These are phyloP conservation scores for Ambastaia sidthimunki DNA, from an alignment of 2,797 vertebrate genomes.

Conservation along the genomic window DNA sequence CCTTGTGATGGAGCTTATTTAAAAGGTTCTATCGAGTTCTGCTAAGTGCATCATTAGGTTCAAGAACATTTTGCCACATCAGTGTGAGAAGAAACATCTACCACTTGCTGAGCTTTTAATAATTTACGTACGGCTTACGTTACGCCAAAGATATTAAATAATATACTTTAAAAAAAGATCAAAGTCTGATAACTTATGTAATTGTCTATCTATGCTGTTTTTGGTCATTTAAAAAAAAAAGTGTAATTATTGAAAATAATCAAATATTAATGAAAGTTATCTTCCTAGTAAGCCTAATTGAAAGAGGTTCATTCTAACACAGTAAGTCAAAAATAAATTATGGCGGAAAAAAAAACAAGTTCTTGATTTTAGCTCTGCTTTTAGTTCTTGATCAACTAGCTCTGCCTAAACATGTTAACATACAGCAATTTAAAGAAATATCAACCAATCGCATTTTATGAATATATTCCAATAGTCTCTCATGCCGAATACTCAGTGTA, in stretches of 20 bases:
- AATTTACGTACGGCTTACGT: neutral
- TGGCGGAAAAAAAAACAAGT: neutral
- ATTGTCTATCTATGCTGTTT: neutral
- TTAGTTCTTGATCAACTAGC: too few relatives aligned
- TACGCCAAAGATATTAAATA: neutral
- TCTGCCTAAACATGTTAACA: neutral
- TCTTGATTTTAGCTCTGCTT: neutral
- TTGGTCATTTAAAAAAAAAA: neutral
- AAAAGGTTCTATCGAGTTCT: conserved; percentile 16
- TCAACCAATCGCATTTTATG: neutral
- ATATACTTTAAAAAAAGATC: neutral
- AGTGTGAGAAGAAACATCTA: conserved; percentile 5
- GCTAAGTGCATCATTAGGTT: conserved; percentile 21
- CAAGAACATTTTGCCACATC: conserved; percentile 14
- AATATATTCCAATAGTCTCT: neutral
- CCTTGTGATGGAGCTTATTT: conserved; percentile 10
- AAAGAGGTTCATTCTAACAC: neutral
- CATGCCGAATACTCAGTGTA: neutral
- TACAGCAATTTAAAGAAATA: neutral
- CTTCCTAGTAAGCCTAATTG: neutral
- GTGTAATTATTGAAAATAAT: neutral
- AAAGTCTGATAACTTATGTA: neutral
- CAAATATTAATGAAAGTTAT: neutral
- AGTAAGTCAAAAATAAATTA: neutral
- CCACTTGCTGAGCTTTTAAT: neutral